Evolutionary conservation across 2,888 invertebrate genomes (phyloP), one percentile per base, ranked within the genome.

Genomic region (Petrophora chlorosata): DNA sequence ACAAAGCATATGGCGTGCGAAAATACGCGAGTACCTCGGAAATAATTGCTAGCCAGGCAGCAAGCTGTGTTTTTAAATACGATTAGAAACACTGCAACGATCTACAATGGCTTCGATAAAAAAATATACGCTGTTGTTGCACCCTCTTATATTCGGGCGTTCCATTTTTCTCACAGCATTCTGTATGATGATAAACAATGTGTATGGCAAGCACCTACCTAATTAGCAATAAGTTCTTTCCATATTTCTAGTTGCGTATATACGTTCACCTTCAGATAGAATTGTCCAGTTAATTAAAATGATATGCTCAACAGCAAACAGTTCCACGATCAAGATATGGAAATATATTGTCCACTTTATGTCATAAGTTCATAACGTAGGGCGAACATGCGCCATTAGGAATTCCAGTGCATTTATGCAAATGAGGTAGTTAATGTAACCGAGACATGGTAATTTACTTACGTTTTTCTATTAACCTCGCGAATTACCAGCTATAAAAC

Each of bases 1-100:
- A 65, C 64, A 65, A 67, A 66, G 53, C 56, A 64, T 56, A 59
- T 59, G 55, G 63, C 60, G 60, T 63, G 65, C 58, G 55, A 53
- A 60, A 53, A 55, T 49, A 49, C 49, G 49, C 30, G 43, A 44
- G 42, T 23, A 42, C 19, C 25, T 1, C 29, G 29, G 32, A 39
- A 41, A 47, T 47, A 42, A 46, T 51, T 45, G 51, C 45, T 43
- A 47, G 46, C 43, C 33, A n/a, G n/a, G n/a, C n/a, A n/a, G n/a
- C n/a, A n/a, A 44, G 39, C 43, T 33, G 51, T 42, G 50, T 36
- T 48, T 50, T 42, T 41, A 47, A 51, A 52, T 49, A 38, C 46
- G 32, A 46, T 52, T 52, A 46, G 16, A 33, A 33, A 39, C 33
- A 25, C 13, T 43, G 13, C 22, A 26, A 28, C 19, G 3, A 30